These are phyloP conservation scores for Peromyscus attwateri DNA, from an alignment of 2,797 vertebrate genomes.

Conservation along the genomic window DNA sequence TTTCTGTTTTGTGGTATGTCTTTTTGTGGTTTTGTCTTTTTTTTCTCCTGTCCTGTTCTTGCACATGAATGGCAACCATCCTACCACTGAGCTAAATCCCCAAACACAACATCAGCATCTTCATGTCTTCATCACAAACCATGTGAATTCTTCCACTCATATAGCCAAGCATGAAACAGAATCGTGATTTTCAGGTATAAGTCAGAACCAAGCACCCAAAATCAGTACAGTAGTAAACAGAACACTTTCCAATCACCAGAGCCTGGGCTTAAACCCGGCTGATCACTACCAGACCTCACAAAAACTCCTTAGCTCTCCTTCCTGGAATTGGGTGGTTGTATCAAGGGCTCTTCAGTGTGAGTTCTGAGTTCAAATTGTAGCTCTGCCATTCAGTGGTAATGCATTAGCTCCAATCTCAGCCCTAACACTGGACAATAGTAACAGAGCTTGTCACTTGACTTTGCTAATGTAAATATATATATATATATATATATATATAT, in stretches of 20 bases:
- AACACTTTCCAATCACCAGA: not conserved
- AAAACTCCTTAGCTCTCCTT: no score
- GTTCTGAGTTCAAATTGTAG: not conserved
- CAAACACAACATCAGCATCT: not conserved
- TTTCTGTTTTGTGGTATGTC: not conserved
- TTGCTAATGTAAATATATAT: rapidly evolving
- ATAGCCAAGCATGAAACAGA: not conserved
- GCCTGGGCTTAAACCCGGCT: rapidly evolving
- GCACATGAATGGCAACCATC: not conserved
- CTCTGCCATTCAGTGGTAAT: not conserved
- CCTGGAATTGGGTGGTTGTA: rapidly evolving
- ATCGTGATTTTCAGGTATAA: not conserved
- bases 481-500: no score
- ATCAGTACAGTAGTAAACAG: not conserved
- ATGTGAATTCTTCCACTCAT: not conserved
- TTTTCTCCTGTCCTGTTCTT: not conserved
- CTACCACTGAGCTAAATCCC: not conserved
- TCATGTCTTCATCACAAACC: not conserved
- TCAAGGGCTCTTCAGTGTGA: not conserved
- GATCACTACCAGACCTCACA: rapidly evolving
- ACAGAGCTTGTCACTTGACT: rapidly evolving
- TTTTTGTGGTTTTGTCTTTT: not conserved
- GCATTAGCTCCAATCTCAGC: rapidly evolving
- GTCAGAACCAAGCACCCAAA: not conserved
- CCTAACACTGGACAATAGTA: rapidly evolving